phyloP scores from a whole-genome alignment of 2,113 vertebrate species.

The Loxodonta africana region DNA sequence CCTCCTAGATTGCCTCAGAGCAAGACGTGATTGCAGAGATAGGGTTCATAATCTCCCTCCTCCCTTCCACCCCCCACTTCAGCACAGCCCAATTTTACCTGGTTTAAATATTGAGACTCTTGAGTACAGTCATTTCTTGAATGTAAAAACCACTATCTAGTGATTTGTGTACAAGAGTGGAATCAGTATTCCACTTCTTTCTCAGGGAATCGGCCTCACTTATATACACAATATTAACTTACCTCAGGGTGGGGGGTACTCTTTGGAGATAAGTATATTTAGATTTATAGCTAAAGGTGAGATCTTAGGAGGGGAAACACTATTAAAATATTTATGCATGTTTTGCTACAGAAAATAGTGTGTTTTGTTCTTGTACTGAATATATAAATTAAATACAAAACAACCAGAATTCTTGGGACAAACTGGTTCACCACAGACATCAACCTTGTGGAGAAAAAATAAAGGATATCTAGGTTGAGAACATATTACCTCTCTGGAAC shows the following conservation, averaged over 20 bases:
- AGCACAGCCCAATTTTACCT: background rate
- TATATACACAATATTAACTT: background rate
- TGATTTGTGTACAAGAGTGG: background rate
- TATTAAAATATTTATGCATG: constrained; percentile 31
- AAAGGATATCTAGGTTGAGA: background rate
- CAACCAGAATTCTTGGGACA: constrained; percentile 72
- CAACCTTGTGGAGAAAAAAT: constrained; percentile 65
- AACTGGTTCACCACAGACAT: constrained; percentile 44
- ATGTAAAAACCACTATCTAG: background rate
- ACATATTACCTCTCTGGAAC: background rate
- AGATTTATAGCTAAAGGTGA: background rate
- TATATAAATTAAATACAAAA: constrained; percentile 75
- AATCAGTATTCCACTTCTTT: background rate
- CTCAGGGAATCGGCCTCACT: too few relatives aligned
- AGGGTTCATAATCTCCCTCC: background rate
- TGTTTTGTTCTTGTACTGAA: constrained; percentile 55
- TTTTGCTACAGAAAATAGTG: constrained; percentile 77
- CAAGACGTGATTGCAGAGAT: background rate
- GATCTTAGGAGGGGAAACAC: background rate
- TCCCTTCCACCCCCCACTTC: background rate
- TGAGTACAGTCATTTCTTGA: background rate
- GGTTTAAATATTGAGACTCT: background rate
- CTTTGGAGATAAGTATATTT: background rate
- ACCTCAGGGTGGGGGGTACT: background rate
- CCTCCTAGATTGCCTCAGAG: background rate